phyloP scores from a whole-genome alignment of 2,113 vertebrate genomes.

The Saccopteryx leptura region DNA sequence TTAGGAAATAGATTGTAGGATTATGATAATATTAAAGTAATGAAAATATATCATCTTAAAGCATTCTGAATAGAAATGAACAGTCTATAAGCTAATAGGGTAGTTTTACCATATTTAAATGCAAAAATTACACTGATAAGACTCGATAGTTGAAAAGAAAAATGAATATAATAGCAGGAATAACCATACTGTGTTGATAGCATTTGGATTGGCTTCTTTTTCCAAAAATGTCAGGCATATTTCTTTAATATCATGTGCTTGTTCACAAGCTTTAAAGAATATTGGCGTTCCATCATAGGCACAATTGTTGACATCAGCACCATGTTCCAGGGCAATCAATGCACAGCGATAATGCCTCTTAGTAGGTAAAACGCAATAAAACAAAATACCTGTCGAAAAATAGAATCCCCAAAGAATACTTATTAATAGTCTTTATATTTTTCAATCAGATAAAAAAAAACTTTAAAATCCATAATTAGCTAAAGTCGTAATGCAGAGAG shows the following conservation, averaged over 20 bases:
- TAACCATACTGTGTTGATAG: conserved; percentile 88
- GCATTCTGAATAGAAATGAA: conserved; percentile 51
- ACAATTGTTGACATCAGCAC: conserved; percentile 94
- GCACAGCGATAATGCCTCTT: conserved; percentile 91
- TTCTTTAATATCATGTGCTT: conserved; percentile 88
- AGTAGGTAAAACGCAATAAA: conserved; percentile 95
- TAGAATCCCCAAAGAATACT: conserved; percentile 36
- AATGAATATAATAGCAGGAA: conserved; percentile 69
- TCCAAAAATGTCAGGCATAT: conserved; percentile 93
- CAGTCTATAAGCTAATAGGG: background rate
- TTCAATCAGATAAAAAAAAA: background rate
- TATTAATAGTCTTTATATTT: background rate
- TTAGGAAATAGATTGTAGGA: background rate
- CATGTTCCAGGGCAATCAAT: conserved; percentile 89
- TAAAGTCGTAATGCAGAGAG: background rate
- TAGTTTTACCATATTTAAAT: conserved; percentile 61
- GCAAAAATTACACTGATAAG: conserved; percentile 5
- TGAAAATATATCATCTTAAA: conserved; percentile 15
- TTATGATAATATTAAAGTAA: conserved; percentile 15
- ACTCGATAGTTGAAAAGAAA: background rate
- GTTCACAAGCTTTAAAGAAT: conserved; percentile 94
- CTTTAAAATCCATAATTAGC: conserved; percentile 21
- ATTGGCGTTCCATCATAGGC: conserved; percentile 89
- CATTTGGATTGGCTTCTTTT: conserved; percentile 92
- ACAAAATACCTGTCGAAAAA: conserved; percentile 92